Conservation (phyloP, 2,888 invertebrate species). For the Helobdella robusta region DNA sequence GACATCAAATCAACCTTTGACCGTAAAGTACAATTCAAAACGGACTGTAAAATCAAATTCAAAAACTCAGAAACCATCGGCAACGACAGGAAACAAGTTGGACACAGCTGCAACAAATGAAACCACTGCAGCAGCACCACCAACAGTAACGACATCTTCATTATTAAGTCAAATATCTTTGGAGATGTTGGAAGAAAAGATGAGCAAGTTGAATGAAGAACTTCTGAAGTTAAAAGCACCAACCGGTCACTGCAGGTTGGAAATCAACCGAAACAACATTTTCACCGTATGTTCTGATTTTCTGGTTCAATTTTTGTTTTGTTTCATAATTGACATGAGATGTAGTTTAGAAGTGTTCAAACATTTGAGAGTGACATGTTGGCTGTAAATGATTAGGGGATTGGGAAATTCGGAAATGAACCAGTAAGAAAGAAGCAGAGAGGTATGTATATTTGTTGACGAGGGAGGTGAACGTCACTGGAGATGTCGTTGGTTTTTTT, state of each 20-base stretch:
- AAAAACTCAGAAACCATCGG: too few relatives aligned
- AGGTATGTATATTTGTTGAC: neutral
- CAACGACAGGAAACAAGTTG: too few relatives aligned
- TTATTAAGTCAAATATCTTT: too few relatives aligned
- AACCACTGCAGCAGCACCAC: too few relatives aligned
- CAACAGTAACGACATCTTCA: too few relatives aligned
- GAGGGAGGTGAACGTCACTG: too few relatives aligned
- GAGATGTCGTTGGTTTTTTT: too few relatives aligned
- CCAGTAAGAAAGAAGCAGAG: neutral
- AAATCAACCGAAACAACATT: slow-evolving; percentile 22
- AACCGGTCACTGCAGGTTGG: slow-evolving; percentile 23
- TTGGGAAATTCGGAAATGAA: neutral
- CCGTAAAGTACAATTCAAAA: too few relatives aligned
- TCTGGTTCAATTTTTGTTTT: neutral
- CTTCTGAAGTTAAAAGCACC: slow-evolving; percentile 23
- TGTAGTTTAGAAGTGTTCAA: too few relatives aligned
- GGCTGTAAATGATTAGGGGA: neutral
- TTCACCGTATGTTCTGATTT: slow-evolving; percentile 18
- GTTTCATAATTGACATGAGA: neutral
- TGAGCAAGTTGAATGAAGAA: slow-evolving; percentile 13
- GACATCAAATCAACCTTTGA: too few relatives aligned
- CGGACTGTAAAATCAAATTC: too few relatives aligned
- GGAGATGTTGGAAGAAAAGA: slow-evolving; percentile 9
- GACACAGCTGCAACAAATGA: too few relatives aligned
- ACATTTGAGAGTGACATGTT: neutral